Conservation (phyloP, 2,113 vertebrate genomes). For the Pongo abelii region DNA sequence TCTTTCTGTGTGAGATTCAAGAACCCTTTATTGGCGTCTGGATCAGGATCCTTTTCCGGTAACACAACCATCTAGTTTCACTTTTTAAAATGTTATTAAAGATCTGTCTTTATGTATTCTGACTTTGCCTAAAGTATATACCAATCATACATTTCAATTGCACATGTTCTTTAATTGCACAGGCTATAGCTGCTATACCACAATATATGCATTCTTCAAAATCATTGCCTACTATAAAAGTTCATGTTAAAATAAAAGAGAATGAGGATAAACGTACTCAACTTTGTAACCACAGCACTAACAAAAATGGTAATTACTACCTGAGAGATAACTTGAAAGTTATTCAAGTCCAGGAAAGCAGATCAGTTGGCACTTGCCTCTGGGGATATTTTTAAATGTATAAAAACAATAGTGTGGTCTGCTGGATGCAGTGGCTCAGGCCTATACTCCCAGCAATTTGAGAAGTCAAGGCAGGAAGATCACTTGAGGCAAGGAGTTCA, state of each 20-base stretch:
- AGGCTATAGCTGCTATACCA: background rate
- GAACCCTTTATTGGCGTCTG: too few relatives aligned
- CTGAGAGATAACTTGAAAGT: background rate
- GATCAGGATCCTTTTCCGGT: too few relatives aligned
- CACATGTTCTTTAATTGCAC: background rate
- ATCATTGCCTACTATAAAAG: background rate
- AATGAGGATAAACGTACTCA: background rate
- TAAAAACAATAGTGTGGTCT: background rate
- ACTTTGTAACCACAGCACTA: constrained; percentile 2
- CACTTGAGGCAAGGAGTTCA: background rate
- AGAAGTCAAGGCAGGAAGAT: background rate
- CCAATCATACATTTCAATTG: background rate
- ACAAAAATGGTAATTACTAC: background rate
- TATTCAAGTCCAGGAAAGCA: background rate
- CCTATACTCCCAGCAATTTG: background rate
- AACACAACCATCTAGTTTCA: background rate
- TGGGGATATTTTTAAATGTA: background rate
- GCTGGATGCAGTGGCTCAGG: background rate
- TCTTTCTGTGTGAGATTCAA: too few relatives aligned
- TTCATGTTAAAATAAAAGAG: background rate
- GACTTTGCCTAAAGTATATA: background rate
- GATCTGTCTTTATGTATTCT: background rate
- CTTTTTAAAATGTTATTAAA: constrained; percentile 13
- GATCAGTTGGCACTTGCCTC: background rate
- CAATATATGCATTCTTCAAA: background rate